These are phyloP conservation scores for Leuctra nigra DNA, from an alignment of 2,888 invertebrate species.

Conservation along the genomic window DNA sequence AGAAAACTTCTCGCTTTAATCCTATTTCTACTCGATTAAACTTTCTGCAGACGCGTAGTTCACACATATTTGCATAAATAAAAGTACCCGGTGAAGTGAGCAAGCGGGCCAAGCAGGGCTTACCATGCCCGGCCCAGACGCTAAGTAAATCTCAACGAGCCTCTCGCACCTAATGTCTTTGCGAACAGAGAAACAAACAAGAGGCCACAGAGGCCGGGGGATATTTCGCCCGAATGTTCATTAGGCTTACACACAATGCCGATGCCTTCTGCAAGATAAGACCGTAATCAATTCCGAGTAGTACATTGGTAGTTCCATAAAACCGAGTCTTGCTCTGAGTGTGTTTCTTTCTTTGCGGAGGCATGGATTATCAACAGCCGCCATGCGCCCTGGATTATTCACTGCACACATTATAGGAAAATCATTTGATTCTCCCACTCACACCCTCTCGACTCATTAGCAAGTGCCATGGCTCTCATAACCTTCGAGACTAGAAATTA, in stretches of 20 bases:
- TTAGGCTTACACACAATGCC: no score
- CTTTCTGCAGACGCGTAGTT: constrained; percentile 6
- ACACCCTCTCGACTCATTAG: constrained; percentile 17
- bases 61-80: constrained; percentile 16
- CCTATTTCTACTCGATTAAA: constrained; percentile 17
- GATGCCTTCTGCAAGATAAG: no score
- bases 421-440: constrained; percentile 2
- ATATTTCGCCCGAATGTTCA: no score
- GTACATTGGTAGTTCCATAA: no score
- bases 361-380: background rate
- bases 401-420: constrained; percentile 19
- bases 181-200: background rate
- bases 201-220: no score
- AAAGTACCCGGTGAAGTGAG: background rate
- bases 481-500: constrained; percentile 20
- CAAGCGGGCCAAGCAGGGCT: no score
- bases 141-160: constrained; percentile 13
- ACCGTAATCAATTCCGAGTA: no score
- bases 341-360: background rate
- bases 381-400: background rate
- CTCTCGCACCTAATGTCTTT: constrained; percentile 2
- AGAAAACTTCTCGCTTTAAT: constrained; percentile 16
- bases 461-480: constrained; percentile 17
- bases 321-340: background rate
- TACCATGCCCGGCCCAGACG: no score